Evolutionary conservation across 2,797 vertebrate genomes (phyloP), one percentile per base, ranked within the genome.

Genomic region (Arnoldichthys spilopterus): DNA sequence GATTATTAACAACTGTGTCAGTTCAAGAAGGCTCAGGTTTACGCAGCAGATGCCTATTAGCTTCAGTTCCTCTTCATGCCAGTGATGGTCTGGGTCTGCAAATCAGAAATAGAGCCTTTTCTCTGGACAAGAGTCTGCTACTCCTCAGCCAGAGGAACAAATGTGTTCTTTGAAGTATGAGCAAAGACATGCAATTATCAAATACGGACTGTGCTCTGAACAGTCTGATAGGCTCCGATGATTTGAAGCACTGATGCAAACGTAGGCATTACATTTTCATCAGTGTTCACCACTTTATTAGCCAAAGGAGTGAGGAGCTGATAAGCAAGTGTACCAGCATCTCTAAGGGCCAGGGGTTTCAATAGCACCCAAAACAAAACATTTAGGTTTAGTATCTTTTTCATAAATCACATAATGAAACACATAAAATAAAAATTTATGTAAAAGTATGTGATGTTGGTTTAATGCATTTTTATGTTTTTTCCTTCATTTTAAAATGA

Each of bases 1-100:
- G 16, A 22, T 1, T 24, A 24, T 9, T 49, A 18, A 68, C n/a
- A 61, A 53, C 51, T 75, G 53, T 78, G 67, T 58, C 76, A 78
- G 32, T 13, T 72, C 51, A 78, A 43, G 73, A 77, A 67, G 54
- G 34, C 43, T 30, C 75, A 47, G 83, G 64, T 67, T 53, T 62
- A 78, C 78, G 58, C 56, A 40, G 61, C 85, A 84, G 84, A 86
- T 74, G 63, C 78, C 40, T 82, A 30, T 61, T 79, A 61, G 6
- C 4, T 58, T 34, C 24, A 54, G 34, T 3, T 64, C 20, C 34
- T 59, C n/a, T 61, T 45, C 28, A 61, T 37, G 20, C 6, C n/a
- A 49, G 58, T 47, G 30, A 59, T 20, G 4, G 43, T 8, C 26
- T 40, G 67, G 43, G 22, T n/a, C 67, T 76, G 59, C 34, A 43